Base-by-base conservation (phyloP, 2,113 vertebrate species). In the Nanorana parkeri region DNA sequence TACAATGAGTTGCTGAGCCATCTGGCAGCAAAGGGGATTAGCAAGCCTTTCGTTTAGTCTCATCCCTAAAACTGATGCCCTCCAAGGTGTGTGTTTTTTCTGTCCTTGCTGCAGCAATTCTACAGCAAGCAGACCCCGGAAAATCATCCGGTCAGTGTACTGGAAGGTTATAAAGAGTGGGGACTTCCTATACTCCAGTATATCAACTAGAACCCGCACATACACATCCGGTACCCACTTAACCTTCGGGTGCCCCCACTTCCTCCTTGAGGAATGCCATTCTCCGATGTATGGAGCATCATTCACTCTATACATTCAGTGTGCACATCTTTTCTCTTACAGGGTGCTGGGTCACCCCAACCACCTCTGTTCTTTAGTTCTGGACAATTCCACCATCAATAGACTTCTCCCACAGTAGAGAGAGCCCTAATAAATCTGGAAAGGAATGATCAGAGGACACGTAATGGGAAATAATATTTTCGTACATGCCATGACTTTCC, bases 1-100 rank as follows among this genome's bases (percentile, higher is more conserved):
- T 26, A 72, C 68, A 72, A 69, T 55, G 68, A 54, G 51, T 54
- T 19, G 54, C 26, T 20, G 32, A 75, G 72, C 72, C 72, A 75
- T 75, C 72, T 75, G 72, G 72, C 54, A 60, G 72, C 72, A 58
- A 4, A 56, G 55, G 72, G 72, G 72, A 75, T 75, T 75, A 75
- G 55, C 29, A 1, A 16, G 24, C 15, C 26, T 72, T 29, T 69
- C 68, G 17, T n/a, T 10, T 1, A 13, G 69, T 52, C 69, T 72
- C 69, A 56, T 84, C 84, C 86, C 86, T 83, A 85, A 86, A 72
- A 56, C 19, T 8, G 20, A 61, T 61, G 55, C 72, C 56, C 54
- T 75, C 20, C 52, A 32, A 60, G 72, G 55, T 58, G 55, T 29
- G 4, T 4, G 20, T 0, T 28, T 17, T 6, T 17, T n/a, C 7